Percentiles rank a stretch among this genome's conserved stretches.
phyloP scores from a whole-genome alignment of 1,140 invertebrate genomes.

The Harlomillsia oculata region DNA sequence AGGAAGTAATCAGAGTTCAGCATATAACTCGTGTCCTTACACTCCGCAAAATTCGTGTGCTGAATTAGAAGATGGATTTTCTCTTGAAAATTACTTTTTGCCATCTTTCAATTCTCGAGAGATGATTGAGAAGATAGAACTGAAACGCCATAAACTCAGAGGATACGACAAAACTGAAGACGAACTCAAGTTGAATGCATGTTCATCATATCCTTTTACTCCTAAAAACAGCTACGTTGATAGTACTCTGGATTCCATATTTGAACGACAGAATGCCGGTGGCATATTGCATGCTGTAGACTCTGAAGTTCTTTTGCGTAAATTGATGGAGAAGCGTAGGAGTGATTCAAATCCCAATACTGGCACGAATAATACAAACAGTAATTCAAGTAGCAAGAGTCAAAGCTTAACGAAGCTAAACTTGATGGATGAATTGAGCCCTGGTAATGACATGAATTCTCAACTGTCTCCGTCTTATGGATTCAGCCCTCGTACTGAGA shows the following conservation, averaged over 20 bases:
- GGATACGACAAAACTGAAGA: slow-evolving; percentile 36
- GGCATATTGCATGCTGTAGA: slow-evolving; percentile 31
- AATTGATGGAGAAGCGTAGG: slow-evolving; percentile 24
- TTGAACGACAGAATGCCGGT: slow-evolving; percentile 12
- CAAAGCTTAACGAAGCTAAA: slow-evolving; percentile 32
- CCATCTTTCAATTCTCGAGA: slow-evolving; percentile 40
- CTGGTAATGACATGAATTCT: slow-evolving; percentile 5
- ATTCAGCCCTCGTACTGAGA: background rate
- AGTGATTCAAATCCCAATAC: background rate
- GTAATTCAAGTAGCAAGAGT: slow-evolving; percentile 27
- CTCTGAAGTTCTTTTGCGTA: slow-evolving; percentile 32
- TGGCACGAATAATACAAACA: too few relatives aligned
- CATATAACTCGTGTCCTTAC: slow-evolving; percentile 39
- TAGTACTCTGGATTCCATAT: slow-evolving; percentile 35
- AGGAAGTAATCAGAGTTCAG: slow-evolving; percentile 36
- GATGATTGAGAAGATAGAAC: slow-evolving; percentile 39
- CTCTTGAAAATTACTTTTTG: slow-evolving; percentile 31
- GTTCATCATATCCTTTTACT: slow-evolving; percentile 37
- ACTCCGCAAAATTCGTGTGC: slow-evolving; percentile 38
- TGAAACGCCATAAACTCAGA: slow-evolving; percentile 36
- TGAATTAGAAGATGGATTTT: slow-evolving; percentile 34
- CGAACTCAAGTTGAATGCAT: slow-evolving; percentile 21
- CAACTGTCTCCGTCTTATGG: slow-evolving; percentile 5
- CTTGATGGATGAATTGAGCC: slow-evolving; percentile 3
- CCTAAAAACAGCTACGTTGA: slow-evolving; percentile 40